phyloP scores from a whole-genome alignment of 2,888 invertebrate genomes.

The Muscina levida region DNA sequence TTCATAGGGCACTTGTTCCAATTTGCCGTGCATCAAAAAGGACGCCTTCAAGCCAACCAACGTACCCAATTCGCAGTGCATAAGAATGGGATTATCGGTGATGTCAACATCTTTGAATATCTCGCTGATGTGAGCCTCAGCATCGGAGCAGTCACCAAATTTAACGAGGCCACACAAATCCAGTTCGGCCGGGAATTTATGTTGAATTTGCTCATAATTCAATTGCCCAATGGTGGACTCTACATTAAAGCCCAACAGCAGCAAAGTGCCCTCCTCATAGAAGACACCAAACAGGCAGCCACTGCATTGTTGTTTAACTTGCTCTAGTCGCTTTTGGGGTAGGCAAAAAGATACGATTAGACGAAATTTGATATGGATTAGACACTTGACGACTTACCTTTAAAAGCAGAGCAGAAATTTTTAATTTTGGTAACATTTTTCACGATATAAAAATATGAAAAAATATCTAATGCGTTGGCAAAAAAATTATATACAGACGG shows the following conservation, averaged over 20 bases:
- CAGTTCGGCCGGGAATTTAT: conserved; percentile 88
- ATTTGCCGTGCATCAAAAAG: conserved; percentile 86
- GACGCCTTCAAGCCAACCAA: conserved; percentile 84
- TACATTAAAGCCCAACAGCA: conserved; percentile 86
- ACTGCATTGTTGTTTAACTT: conserved; percentile 83
- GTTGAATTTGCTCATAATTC: conserved; percentile 80
- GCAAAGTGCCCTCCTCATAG: conserved; percentile 86
- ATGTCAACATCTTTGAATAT: conserved; percentile 87
- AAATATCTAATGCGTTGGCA: conserved; percentile 60
- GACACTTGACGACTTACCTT: conserved; percentile 81
- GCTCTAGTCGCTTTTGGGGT: conserved; percentile 83
- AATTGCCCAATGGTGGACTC: conserved; percentile 82
- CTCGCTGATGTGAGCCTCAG: conserved; percentile 84
- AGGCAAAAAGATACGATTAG: conserved; percentile 24
- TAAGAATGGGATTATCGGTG: conserved; percentile 88
- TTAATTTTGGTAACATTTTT: conserved; percentile 86
- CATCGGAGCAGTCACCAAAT: conserved; percentile 83
- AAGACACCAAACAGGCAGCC: conserved; percentile 89
- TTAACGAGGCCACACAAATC: conserved; percentile 88
- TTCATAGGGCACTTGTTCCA: conserved; percentile 85
- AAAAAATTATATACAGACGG: conserved; percentile 31
- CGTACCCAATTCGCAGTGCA: conserved; percentile 82
- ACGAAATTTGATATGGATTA: conserved; percentile 5
- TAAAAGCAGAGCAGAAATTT: conserved; percentile 86
- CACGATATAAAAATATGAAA: conserved; percentile 14